These are phyloP conservation scores for Ondatra zibethicus DNA, from an alignment of 2,113 vertebrate genomes.

Conservation along the genomic window DNA sequence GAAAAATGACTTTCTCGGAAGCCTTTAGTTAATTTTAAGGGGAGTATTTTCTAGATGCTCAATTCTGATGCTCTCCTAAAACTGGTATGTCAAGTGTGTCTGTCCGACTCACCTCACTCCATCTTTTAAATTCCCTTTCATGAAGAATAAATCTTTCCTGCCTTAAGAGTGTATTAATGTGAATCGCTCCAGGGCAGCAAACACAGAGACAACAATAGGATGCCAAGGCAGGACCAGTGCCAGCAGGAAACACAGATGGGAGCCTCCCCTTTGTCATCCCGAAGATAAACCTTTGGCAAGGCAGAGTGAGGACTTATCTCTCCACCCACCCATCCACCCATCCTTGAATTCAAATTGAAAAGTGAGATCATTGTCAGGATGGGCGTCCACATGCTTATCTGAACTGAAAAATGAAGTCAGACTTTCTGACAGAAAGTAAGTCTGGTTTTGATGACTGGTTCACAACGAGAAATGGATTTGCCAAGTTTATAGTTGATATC, in stretches of 20 bases:
- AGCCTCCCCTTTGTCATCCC: not conserved
- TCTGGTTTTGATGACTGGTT: conserved; percentile 19
- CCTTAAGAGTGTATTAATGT: not conserved
- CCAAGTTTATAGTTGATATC: not conserved
- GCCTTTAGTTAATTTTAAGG: not conserved
- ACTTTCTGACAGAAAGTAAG: conserved; percentile 35
- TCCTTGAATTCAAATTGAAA: conserved; percentile 29
- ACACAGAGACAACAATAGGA: not conserved
- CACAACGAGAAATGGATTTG: conserved; percentile 38
- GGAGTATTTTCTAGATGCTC: conserved; percentile 8
- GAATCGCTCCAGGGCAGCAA: not conserved
- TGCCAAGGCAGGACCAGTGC: not conserved
- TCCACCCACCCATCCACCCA: not conserved
- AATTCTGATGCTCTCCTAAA: conserved; percentile 1
- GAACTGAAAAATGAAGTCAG: conserved; percentile 52
- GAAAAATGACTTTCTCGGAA: not conserved
- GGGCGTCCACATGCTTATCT: not conserved
- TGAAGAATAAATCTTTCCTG: not conserved
- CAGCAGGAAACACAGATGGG: not conserved
- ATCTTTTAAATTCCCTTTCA: conserved; percentile 8
- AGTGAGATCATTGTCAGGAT: conserved; percentile 17
- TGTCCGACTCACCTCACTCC: not conserved
- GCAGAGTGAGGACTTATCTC: not conserved
- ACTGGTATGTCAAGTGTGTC: not conserved
- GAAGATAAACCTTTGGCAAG: not conserved